These are phyloP conservation scores for Paracanthobrama guichenoti DNA, from an alignment of 2,113 vertebrate genomes.

Conservation along the genomic window DNA sequence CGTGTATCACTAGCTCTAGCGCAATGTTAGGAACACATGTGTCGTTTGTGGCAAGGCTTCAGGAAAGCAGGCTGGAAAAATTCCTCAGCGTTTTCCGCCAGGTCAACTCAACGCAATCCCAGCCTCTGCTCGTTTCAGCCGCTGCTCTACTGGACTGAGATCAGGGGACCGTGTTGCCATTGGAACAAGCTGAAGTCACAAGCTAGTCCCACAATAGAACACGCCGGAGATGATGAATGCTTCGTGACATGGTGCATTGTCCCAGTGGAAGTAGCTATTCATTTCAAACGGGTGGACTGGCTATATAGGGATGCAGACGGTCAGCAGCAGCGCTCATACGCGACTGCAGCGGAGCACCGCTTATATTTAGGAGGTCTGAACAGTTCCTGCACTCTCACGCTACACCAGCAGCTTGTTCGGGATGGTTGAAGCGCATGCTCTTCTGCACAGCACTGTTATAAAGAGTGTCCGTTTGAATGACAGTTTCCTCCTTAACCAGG, in stretches of 20 bases:
- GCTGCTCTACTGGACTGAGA: neutral
- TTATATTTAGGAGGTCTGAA: neutral
- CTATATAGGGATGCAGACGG: slow-evolving; percentile 24
- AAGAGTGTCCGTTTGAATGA: slow-evolving; percentile 20
- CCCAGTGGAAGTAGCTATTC: slow-evolving; percentile 13
- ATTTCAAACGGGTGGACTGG: neutral
- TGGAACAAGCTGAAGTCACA: slow-evolving; percentile 17
- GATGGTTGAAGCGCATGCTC: neutral
- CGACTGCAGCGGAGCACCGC: neutral
- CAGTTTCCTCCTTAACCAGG: slow-evolving; percentile 9
- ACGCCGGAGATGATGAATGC: slow-evolving; percentile 34
- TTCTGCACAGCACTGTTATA: neutral
- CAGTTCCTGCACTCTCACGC: neutral
- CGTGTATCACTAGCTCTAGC: neutral
- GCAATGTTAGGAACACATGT: neutral
- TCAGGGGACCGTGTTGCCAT: slow-evolving; percentile 8
- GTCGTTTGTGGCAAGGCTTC: neutral
- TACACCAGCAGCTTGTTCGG: neutral
- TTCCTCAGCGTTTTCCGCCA: neutral
- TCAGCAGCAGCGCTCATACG: neutral
- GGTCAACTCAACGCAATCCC: neutral
- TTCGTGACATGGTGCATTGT: slow-evolving; percentile 1
- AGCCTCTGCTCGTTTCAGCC: neutral
- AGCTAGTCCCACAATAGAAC: slow-evolving; percentile 31
- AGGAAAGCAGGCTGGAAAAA: neutral